These are phyloP conservation scores for Catostomus latipinnis DNA, from an alignment of 2,797 vertebrate species.

Conservation along the genomic window DNA sequence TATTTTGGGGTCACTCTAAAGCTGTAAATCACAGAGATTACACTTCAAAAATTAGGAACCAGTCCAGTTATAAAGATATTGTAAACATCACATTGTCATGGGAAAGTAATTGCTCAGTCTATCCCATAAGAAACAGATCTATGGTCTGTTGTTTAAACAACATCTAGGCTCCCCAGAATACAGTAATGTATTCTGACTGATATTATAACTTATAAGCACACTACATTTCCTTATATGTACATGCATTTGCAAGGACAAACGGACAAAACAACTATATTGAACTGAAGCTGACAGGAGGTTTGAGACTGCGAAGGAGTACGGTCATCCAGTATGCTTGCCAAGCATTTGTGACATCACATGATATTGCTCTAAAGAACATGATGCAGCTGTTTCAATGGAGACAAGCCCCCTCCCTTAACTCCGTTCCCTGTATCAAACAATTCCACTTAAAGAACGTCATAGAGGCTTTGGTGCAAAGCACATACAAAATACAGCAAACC, in stretches of 20 bases:
- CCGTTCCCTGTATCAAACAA: slow-evolving; percentile 19
- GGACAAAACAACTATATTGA: not conserved
- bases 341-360: slow-evolving; percentile 39
- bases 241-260: not conserved
- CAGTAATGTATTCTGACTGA: not conserved
- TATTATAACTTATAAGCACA: not conserved
- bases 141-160: not conserved
- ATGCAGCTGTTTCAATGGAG: slow-evolving; percentile 50
- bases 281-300: not conserved
- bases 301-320: not conserved
- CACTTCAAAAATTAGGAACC: slow-evolving; percentile 7
- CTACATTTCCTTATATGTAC: not conserved
- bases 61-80: not conserved
- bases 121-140: slow-evolving; percentile 5
- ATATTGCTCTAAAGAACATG: slow-evolving; percentile 37
- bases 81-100: not conserved
- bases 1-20: not conserved
- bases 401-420: slow-evolving; percentile 32
- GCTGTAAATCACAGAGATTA: not conserved
- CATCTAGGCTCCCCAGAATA: not conserved
- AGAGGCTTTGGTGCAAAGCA: slow-evolving; percentile 3
- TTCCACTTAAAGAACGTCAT: not conserved
- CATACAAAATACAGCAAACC: not conserved
- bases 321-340: slow-evolving; percentile 25
- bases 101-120: slow-evolving; percentile 12